A percentile compares a stretch with the other conserved stretches of the same genome.
These are phyloP conservation scores for Aurelia aurita complex sp. Pacific DNA, from an alignment of 30 jellyfish, hydroid and myxozoan genomes.

Conservation along the genomic window DNA sequence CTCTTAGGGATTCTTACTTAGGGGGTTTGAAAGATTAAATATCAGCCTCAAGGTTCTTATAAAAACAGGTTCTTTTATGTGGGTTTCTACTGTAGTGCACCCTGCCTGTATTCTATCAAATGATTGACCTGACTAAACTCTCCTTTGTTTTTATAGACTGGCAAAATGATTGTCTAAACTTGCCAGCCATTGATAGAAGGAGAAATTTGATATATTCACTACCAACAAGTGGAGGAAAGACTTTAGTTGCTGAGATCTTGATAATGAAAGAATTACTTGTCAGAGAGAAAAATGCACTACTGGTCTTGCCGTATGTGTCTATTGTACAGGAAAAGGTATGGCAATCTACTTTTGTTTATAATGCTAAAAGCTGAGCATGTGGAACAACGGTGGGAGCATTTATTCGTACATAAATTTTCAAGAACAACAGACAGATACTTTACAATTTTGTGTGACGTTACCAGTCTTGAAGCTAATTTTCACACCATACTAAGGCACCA, in stretches of 20 bases:
- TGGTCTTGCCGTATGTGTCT: conserved; percentile 95
- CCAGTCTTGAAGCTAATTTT: no score
- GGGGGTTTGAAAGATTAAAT: no score
- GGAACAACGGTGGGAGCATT: no score
- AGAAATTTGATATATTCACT: conserved; percentile 83
- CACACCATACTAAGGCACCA: no score
- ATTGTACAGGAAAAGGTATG: conserved; percentile 96
- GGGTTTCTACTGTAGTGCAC: no score
- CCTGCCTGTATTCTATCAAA: background rate
- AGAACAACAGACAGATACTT: no score
- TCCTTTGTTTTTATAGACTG: conserved; percentile 59
- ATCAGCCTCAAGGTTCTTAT: no score
- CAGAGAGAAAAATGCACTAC: conserved; percentile 65
- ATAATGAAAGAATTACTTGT: conserved; percentile 84
- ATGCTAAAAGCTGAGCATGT: no score
- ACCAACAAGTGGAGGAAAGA: conserved; percentile 99
- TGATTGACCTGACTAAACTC: background rate
- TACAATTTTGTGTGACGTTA: no score
- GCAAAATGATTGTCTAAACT: conserved; percentile 86
- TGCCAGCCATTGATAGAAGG: conserved; percentile 62
- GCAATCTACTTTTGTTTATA: background rate
- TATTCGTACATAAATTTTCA: no score
- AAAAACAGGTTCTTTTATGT: no score
- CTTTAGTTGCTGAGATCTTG: conserved; percentile 95
- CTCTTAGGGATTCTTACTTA: no score